Conservation (phyloP, 2,888 invertebrate genomes). For the Lycaena phlaeas region DNA sequence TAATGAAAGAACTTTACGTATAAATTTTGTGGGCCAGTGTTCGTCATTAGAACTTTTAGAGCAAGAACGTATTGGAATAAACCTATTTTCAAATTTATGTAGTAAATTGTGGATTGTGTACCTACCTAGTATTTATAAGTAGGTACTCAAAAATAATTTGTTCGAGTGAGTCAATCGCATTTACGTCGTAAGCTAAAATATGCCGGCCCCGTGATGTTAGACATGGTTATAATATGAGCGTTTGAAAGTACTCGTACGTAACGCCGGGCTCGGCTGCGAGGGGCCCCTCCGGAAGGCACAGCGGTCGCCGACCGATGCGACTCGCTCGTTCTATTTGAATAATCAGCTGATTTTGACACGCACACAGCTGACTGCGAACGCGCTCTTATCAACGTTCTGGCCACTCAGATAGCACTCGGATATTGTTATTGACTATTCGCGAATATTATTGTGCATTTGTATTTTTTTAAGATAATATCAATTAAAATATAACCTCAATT, state of each 20-base stretch:
- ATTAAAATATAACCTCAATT: no score
- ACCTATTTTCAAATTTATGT: no score
- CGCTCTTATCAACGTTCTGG: slow-evolving; percentile 25
- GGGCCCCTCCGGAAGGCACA: slow-evolving; percentile 27
- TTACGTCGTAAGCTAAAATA: slow-evolving; percentile 1
- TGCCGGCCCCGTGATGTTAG: no score
- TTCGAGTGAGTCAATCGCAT: neutral
- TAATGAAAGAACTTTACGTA: slow-evolving; percentile 35
- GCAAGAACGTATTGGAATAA: no score
- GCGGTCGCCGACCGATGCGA: slow-evolving; percentile 56
- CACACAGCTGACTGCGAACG: slow-evolving; percentile 64
- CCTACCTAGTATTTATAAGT: neutral
- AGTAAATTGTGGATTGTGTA: no score
- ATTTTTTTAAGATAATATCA: no score
- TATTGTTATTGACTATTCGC: slow-evolving; percentile 3
- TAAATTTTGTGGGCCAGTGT: slow-evolving; percentile 31
- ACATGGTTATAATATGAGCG: no score
- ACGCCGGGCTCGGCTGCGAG: slow-evolving; percentile 24
- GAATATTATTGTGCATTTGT: slow-evolving; percentile 12
- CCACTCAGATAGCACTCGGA: slow-evolving; percentile 9
- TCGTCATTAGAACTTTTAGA: neutral
- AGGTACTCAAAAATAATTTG: neutral
- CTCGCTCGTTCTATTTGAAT: slow-evolving; percentile 69
- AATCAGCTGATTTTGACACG: slow-evolving; percentile 75
- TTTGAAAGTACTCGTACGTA: slow-evolving; percentile 22